These are phyloP conservation scores for Oscheius sp. DNA, from an alignment of 2,888 invertebrate species.

Conservation along the genomic window DNA sequence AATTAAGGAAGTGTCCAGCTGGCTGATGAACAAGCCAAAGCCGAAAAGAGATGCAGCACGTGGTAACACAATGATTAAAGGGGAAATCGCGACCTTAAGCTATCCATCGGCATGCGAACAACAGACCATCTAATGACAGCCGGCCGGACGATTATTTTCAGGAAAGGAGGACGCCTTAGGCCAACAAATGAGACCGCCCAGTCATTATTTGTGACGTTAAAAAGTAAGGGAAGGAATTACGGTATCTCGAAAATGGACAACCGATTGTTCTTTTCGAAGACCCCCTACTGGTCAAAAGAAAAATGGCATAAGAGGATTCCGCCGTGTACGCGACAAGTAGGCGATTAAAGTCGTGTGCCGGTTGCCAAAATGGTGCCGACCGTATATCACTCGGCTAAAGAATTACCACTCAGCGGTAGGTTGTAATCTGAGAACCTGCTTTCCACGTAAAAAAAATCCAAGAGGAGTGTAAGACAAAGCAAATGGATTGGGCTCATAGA, in stretches of 20 bases:
- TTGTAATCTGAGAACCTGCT: not conserved
- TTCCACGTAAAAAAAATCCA: too few species aligned
- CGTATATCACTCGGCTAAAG: conserved; percentile 19
- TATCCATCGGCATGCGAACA: conserved; percentile 14
- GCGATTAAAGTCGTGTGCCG: conserved; percentile 29
- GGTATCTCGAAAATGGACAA: too few species aligned
- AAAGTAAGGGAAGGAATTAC: not conserved
- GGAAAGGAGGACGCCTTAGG: conserved; percentile 19
- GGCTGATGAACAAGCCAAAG: not conserved
- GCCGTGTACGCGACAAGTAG: conserved; percentile 25
- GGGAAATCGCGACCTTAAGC: conserved; percentile 2
- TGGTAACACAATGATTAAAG: not conserved
- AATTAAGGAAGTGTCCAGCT: not conserved
- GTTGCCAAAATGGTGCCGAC: conserved; percentile 24
- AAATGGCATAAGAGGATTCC: conserved; percentile 25
- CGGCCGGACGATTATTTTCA: conserved; percentile 12
- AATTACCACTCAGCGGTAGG: conserved; percentile 19
- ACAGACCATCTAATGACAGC: conserved; percentile 24
- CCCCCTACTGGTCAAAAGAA: conserved; percentile 16
- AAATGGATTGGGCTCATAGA: not conserved
- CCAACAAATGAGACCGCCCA: not conserved
- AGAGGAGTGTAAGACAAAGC: too few species aligned
- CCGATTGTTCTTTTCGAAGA: too few species aligned
- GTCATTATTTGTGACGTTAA: not conserved
- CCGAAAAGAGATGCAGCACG: not conserved